Base-by-base conservation (phyloP, 2,888 invertebrate species). In the Monopis laevigella region DNA sequence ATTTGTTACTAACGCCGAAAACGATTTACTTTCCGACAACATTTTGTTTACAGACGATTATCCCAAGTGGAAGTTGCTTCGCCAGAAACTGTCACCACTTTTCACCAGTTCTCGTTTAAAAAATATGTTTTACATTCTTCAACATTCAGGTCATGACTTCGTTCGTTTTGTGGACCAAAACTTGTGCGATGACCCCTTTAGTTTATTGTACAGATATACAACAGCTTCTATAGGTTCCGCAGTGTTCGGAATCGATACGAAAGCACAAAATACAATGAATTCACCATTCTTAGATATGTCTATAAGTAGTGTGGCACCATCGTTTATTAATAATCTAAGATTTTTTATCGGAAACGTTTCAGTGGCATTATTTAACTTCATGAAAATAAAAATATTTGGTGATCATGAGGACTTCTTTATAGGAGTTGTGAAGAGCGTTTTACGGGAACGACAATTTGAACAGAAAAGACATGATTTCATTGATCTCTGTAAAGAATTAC, bases 181-280 rank as follows among this genome's bases (percentile, higher is more conserved):
- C 21, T 43, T 57, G 12, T 50, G 48, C 24, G 43, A 51, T 3
- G 59, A 56, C 1, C 58, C 68, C 4, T 72, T 62, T 17, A 54
- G 58, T 28, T 53, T 49, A 8, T 36, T 71, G 0, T 66, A 62
- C 30, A 65, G 59, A 0, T 74, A 62, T 26, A 65, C 65, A 1
- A 60, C 67, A 2, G 61, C 65, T 2, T 58, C 68, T 0, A 67
- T 75, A 18, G 68, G 62, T 3, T 65, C 73, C 2, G 58, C 72
- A 5, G 62, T 80, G 0, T 80, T 82, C 44, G 82, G 82, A 0
- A 62, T 82, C 13, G 68, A 73, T 34, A 61, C 65, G 5, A 51
- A 60, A 27, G 53, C 55, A 1, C 53, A 60, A 5, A 68, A 58
- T 34, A 57, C 62, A 1, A 65, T 73, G 64, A 55, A 75, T 24